Base-by-base conservation (phyloP, 2,797 vertebrate species). In the Oophaga sylvatica region DNA sequence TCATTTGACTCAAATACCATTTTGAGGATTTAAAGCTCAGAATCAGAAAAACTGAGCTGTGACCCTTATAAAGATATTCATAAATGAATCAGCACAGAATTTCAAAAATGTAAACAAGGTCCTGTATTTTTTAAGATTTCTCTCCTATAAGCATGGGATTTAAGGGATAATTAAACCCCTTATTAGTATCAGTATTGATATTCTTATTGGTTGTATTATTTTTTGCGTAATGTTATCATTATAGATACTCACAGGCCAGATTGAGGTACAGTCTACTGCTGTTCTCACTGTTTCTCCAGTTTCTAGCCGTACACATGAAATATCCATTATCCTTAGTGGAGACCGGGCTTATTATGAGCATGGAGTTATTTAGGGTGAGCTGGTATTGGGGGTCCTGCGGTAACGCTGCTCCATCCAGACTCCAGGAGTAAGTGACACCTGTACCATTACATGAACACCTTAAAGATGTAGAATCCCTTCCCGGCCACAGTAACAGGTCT, bases 371-470 rank as follows among this genome's bases (percentile, higher is more conserved):
- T 9, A 26, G 22, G 10, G 45, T 59, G 2, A 89, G 4, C 10
- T 81, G 41, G 68, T 88, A 88, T 67, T 20, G 77, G 8, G 87
- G 70, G 29, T 81, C 31, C 26, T 11, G 11, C 1, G 59, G 83
- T 11, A 88, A 53, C 13, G 59, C 15, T 45, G 15, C 17, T 19
- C 75, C 78, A 26, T 77, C 41, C 15, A 85, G 60, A 12, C 15
- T 81, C 87, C 87, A 88, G 68, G 78, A 75, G 62, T 75, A 88
- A 7, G 11, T 81, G 83, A 88, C 83, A 15, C 81, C n/a, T 45
- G 87, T 85, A 63, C 87, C 87, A 48, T 16, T 48, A 35, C 78
- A 62, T 60, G 56, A 81, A 26, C 87, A 88, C 9, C 0, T n/a
- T 59, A 88, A 45, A 45, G 60, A 81, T 16, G 81, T 59, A 1